Evolutionary conservation across 2,888 invertebrate genomes (phyloP), one percentile per base, ranked within the genome.

Genomic region (Ormyrus pomaceus): DNA sequence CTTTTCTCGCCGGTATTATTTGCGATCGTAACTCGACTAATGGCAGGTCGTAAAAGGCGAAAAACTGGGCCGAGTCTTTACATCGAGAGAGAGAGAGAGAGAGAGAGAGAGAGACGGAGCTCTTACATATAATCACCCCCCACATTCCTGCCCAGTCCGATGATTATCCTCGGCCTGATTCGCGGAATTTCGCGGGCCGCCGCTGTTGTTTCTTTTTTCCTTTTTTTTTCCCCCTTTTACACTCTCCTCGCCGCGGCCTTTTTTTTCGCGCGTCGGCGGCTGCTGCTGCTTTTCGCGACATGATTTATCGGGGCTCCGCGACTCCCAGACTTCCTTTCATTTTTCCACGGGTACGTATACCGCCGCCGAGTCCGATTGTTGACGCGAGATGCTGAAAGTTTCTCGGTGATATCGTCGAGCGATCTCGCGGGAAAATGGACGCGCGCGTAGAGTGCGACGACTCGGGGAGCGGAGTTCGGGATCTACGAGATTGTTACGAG

Each of bases 41-140:
- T 66, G 59, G 71, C 53, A 13, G 48, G 34, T 83, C 75, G 80
- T 80, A 82, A 82, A 79, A 79, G 72, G 61, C 53, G 19, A 78
- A 82, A 80, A 77, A 70, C 70, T 70, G 61, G 61, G 59, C 66
- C 62, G 59, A 34, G 34, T 34, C 34, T 34, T 34, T 34, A 34
- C 34, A 34, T 34, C 34, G 34, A 2, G 34, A 34, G 34, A 34
- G 0, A 34, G 34, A 34, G 34, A 34, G 0, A 34, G 34, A 34
- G 34, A 34, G 34, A 34, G 34, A 34, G 34, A 34, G 0, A 34
- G 34, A 34, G 34, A 34, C 34, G 34, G 34, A 34, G 34, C 34
- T 34, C 34, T 34, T 34, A 11, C 50, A 19, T 72, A 72, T 71
- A 51, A 50, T 11, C 56, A 73, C 55, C 34, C 7, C 55, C 59